Evolutionary conservation across 2,797 vertebrate species (phyloP).

Genomic region (Psittacula echo): DNA sequence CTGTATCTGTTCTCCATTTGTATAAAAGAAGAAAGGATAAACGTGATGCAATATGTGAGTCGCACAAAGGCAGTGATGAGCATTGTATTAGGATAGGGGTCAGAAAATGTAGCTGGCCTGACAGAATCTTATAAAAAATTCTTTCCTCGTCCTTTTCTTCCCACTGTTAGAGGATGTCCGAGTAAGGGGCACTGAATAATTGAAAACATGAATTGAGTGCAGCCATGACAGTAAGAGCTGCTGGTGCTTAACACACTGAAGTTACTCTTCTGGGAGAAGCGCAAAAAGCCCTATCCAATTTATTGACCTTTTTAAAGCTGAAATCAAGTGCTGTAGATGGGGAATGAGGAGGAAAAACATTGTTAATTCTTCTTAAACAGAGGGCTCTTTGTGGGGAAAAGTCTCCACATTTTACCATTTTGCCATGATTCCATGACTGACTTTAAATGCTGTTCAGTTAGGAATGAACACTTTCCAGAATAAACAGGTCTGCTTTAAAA

Average conservation of each 20-base stretch:
- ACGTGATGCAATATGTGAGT: not conserved
- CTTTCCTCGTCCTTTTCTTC: not conserved
- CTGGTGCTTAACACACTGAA: not conserved
- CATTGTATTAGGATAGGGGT: not conserved
- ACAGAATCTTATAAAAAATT: not conserved
- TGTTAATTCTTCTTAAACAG: not conserved
- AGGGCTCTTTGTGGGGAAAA: not conserved
- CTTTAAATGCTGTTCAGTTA: not conserved
- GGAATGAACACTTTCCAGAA: not conserved
- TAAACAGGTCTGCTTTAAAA: not conserved
- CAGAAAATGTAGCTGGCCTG: not conserved
- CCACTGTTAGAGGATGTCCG: not conserved
- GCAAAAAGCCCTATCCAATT: not conserved
- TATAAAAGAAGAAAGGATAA: not conserved
- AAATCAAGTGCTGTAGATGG: not conserved
- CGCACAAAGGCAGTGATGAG: accelerated
- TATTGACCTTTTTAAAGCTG: not conserved
- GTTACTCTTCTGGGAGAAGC: not conserved
- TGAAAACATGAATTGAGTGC: not conserved
- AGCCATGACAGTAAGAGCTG: not conserved
- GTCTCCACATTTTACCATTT: not conserved
- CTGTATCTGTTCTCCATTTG: not conserved
- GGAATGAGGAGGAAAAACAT: not conserved
- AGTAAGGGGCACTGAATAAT: not conserved
- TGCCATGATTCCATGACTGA: not conserved